Base-by-base conservation (phyloP, 2,888 invertebrate species). In the Ophion ellenae region DNA sequence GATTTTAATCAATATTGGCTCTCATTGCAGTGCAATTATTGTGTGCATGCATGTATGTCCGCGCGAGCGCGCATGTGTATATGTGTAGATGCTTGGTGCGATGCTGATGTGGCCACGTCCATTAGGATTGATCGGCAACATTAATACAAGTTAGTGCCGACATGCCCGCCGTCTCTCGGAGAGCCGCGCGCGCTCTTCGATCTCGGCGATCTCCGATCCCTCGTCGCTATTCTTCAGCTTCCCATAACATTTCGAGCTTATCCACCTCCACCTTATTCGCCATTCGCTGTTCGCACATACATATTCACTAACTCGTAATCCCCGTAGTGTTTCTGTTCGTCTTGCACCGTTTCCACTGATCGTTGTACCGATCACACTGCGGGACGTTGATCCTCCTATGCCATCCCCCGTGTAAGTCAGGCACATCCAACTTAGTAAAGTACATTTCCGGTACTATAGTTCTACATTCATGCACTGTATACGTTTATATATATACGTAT, bases 121-220 rank as follows among this genome's bases (percentile, higher is more conserved):
- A 93, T 93, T 93, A 92, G 91, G 91, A 93, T 93, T 93, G 93
- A 93, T 93, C 92, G 93, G 91, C 91, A 91, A 93, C 93, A 92
- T 93, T 93, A 92, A 92, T 93, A 93, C 93, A 92, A 93, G 93
- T 93, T 93, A 93, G 93, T 93, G 92, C 92, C 93, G 93, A 93
- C 93, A 93, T 93, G 92, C 89, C 89, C 89, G 90, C 78, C 76
- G 86, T 75, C 81, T 61, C 75, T 45, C 88, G 74, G 82, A 69
- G 78, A 79, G 66, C 76, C 77, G 82, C 45, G 69, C 77, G 53
- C 59, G 57, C 78, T 69, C 86, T 86, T 73, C 89, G 89, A 89
- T 90, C 88, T 89, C 85, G 84, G n/a, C 64, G 90, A 90, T 90
- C 90, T 89, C 86, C 87, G 87, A 90, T 91, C 90, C 89, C 87